phyloP scores from a whole-genome alignment of 2,888 invertebrate genomes.

The Kryphioiulus occultus region DNA sequence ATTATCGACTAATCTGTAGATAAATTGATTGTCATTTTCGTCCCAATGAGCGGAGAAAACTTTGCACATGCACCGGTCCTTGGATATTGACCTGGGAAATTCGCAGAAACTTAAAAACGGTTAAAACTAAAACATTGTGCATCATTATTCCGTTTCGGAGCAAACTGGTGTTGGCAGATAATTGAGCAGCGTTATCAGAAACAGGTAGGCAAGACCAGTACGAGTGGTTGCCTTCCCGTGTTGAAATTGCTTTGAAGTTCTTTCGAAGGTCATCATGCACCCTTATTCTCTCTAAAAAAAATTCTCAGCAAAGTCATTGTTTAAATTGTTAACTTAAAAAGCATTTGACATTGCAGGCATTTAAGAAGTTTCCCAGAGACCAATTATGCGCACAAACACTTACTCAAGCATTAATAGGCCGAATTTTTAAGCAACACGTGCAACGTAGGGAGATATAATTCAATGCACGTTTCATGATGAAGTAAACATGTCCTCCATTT shows the following conservation, averaged over 20 bases:
- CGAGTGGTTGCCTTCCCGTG: neutral
- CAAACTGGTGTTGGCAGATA: neutral
- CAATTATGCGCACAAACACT: neutral
- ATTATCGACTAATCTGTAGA: neutral
- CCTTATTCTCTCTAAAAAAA: neutral
- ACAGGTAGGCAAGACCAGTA: neutral
- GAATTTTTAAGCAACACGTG: neutral
- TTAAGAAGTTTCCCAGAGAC: neutral
- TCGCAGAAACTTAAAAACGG: neutral
- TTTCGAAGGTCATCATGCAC: conserved; percentile 7
- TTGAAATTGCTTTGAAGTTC: neutral
- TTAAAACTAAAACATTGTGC: neutral
- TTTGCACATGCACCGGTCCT: neutral
- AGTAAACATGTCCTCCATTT: conserved; percentile 11
- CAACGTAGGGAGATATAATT: neutral
- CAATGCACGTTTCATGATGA: neutral
- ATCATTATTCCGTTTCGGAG: neutral
- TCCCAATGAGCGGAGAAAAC: too few species aligned
- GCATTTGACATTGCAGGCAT: neutral
- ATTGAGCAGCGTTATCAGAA: neutral
- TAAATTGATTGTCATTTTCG: neutral
- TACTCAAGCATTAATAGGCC: neutral
- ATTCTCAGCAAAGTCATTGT: neutral
- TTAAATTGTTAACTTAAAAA: conserved; percentile 1
- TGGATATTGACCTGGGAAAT: neutral